Evolutionary conservation across 2,113 vertebrate genomes (phyloP).

Genomic region (Orcinus orca): DNA sequence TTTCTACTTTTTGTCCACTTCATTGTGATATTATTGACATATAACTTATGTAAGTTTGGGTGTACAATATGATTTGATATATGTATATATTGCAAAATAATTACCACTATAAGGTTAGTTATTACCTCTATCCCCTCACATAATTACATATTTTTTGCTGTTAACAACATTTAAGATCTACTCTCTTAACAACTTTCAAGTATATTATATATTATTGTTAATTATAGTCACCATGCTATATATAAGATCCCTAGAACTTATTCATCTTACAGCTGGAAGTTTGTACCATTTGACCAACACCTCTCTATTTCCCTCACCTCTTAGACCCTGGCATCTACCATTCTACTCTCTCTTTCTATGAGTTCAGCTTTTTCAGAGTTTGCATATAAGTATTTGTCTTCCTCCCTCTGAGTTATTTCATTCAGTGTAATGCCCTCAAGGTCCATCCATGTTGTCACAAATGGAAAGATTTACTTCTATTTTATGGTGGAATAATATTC

Average conservation of each 20-base stretch:
- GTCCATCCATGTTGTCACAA: background rate
- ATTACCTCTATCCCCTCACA: background rate
- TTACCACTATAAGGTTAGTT: background rate
- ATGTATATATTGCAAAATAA: background rate
- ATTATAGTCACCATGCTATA: background rate
- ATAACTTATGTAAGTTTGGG: background rate
- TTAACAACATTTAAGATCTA: background rate
- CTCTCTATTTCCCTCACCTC: background rate
- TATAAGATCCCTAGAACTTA: background rate
- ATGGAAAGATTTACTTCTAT: background rate
- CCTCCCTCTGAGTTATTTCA: background rate
- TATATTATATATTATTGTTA: background rate
- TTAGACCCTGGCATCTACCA: background rate
- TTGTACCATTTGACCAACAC: background rate
- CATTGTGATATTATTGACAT: background rate
- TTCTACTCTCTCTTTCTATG: background rate
- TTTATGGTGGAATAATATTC: background rate
- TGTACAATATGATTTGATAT: background rate
- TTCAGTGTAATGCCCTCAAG: background rate
- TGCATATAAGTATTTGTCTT: background rate
- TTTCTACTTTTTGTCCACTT: background rate
- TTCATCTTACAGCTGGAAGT: background rate
- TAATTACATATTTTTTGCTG: background rate
- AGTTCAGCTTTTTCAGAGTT: background rate
- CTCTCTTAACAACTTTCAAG: background rate